Evolutionary conservation across 1,140 invertebrate genomes (phyloP), one percentile per base, ranked within the genome.

Genomic region (Psilanteris sp.): DNA sequence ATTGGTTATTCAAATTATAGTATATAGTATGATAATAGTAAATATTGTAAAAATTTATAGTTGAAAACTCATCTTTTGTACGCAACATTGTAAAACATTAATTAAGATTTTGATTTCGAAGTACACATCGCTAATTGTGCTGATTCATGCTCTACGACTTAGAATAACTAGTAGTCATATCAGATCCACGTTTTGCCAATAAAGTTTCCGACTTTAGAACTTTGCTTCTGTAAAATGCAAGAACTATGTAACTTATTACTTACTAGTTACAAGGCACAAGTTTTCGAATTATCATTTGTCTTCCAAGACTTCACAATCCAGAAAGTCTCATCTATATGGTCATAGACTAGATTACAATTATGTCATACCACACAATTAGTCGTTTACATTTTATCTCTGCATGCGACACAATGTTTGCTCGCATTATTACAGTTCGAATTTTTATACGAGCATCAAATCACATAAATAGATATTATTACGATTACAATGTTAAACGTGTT

Each of bases 201-300:
- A 76, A 70, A 76, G 50, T 76, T 75, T 18, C 4, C 14, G 27
- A 10, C 43, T 41, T 52, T 48, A 36, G 37, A 70, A 76, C 24
- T 70, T 66, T 52, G 43, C 59, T 43, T 22, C 32, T 66, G 59
- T 70, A 76, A 76, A 76, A 70, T 76, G 70, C 59, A 70, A 64
- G 64, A 75, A 50, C 22, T 41, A 41, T 39, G 52, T 57, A 70
- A 70, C 50, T 76, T 70, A 70, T 70, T 76, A 66, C 52, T 29
- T 48, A 36, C 50, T 15, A 52, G 50, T 68, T 57, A 31, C 46
- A 11, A 46, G 57, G 64, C 14, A 24, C 64, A 76, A 76, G 43
- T 76, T 76, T 76, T 76, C 73, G 52, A 70, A 70, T 76, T 70
- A 70, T 75, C 73, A 76, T 76, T 76, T 76, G 66, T 76, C 72